Percentiles rank a stretch among this genome's conserved stretches.
phyloP scores from a whole-genome alignment of 2,113 vertebrate species.

The Mustelus asterias region DNA sequence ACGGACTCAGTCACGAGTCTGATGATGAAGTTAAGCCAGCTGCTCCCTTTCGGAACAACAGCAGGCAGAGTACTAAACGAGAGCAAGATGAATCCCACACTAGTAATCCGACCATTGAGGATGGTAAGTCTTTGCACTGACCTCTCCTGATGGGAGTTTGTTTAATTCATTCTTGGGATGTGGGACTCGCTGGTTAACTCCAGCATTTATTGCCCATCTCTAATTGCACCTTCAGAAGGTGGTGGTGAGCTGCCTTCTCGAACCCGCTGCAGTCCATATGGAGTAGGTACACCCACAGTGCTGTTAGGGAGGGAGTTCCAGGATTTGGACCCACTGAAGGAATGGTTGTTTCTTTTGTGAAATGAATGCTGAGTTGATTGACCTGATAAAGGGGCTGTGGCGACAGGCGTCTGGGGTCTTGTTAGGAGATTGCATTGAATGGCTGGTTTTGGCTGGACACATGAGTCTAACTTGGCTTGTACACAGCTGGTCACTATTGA shows the following conservation, averaged over 20 bases:
- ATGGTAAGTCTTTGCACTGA: not conserved
- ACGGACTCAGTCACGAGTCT: conserved; percentile 81
- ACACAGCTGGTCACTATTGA: not conserved
- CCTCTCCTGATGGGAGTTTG: not conserved
- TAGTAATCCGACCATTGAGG: not conserved
- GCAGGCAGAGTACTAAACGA: not conserved
- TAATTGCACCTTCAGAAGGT: not conserved
- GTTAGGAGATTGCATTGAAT: not conserved
- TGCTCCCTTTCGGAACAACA: not conserved
- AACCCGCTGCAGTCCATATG: not conserved
- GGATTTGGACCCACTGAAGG: not conserved
- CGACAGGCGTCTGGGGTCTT: not conserved
- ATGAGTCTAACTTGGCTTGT: not conserved
- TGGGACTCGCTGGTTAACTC: not conserved
- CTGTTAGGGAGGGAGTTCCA: not conserved
- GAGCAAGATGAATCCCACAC: not conserved
- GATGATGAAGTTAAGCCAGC: conserved; percentile 70
- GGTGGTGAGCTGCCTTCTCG: not conserved
- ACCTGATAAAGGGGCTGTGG: not conserved
- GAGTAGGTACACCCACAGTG: not conserved
- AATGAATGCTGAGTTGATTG: not conserved
- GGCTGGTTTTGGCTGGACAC: not conserved
- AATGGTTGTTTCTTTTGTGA: not conserved
- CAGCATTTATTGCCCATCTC: not conserved
- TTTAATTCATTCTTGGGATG: not conserved